These are phyloP conservation scores for Boloria selene DNA, from an alignment of 2,888 invertebrate genomes.

Conservation along the genomic window DNA sequence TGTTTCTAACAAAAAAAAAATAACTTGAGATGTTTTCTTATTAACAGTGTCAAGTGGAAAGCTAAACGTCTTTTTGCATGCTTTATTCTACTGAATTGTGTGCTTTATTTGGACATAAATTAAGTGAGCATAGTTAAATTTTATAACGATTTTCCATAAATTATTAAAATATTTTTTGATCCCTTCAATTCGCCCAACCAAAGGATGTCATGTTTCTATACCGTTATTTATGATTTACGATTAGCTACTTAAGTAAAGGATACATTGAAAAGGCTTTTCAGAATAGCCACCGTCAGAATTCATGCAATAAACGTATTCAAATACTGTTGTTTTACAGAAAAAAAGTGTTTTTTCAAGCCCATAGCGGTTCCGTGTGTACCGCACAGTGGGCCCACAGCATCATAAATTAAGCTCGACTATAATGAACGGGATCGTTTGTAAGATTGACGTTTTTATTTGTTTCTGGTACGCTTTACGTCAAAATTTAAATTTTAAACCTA, in stretches of 20 bases:
- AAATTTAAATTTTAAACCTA: conserved; percentile 17
- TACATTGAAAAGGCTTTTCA: conserved; percentile 54
- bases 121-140: no score
- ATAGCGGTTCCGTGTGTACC: conserved; percentile 62
- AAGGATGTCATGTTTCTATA: background rate
- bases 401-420: conserved; percentile 64
- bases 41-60: no score
- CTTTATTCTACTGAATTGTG: no score
- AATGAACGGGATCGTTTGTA: conserved; percentile 75
- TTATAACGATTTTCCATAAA: background rate
- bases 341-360: conserved; percentile 47
- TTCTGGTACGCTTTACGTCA: conserved; percentile 21
- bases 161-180: background rate
- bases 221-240: conserved; percentile 52
- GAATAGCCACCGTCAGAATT: conserved; percentile 66
- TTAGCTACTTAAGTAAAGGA: conserved; percentile 64
- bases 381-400: conserved; percentile 67
- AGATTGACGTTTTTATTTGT: conserved; percentile 59
- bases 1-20: no score
- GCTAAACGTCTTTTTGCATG: no score
- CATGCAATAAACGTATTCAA: conserved; percentile 66
- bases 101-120: no score
- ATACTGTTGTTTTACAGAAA: conserved; percentile 65
- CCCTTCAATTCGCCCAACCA: background rate
- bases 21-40: no score